Evolutionary conservation across 2,797 vertebrate genomes (phyloP).

Genomic region (Gymnopithys bicolor): DNA sequence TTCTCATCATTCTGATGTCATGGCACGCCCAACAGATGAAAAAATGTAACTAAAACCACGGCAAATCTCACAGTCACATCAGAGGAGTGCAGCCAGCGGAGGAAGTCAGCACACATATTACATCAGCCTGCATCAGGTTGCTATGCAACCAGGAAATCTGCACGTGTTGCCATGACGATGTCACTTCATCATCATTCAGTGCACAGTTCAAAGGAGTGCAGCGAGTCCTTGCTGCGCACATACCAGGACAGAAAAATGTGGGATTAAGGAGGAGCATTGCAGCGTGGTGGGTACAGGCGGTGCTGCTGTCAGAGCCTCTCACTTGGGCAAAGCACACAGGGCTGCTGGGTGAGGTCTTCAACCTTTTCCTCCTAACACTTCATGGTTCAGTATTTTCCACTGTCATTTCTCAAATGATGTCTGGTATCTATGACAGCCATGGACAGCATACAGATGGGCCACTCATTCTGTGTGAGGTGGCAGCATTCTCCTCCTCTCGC

Average conservation of each 20-base stretch:
- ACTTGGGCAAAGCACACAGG: accelerated
- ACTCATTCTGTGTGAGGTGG: accelerated
- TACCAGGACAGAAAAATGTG: neutral
- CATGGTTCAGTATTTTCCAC: neutral
- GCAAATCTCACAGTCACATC: neutral
- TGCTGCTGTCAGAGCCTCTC: neutral
- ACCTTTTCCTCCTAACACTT: neutral
- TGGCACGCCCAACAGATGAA: neutral
- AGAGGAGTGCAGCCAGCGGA: neutral
- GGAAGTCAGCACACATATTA: slow-evolving; percentile 31
- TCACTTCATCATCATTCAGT: slow-evolving; percentile 62
- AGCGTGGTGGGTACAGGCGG: accelerated
- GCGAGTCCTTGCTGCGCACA: neutral
- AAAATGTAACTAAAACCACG: neutral
- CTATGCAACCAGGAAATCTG: slow-evolving; percentile 63
- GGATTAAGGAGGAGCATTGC: neutral
- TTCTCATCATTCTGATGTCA: slow-evolving; percentile 22
- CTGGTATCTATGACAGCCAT: neutral
- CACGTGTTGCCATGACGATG: slow-evolving; percentile 77
- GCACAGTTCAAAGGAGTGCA: neutral
- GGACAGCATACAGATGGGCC: neutral
- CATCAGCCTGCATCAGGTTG: slow-evolving; percentile 56
- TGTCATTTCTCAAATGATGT: neutral
- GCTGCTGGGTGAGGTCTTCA: neutral
- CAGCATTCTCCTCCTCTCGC: neutral